phyloP scores from a whole-genome alignment of 1,140 invertebrate species.

The Dufourea novaeangliae region DNA sequence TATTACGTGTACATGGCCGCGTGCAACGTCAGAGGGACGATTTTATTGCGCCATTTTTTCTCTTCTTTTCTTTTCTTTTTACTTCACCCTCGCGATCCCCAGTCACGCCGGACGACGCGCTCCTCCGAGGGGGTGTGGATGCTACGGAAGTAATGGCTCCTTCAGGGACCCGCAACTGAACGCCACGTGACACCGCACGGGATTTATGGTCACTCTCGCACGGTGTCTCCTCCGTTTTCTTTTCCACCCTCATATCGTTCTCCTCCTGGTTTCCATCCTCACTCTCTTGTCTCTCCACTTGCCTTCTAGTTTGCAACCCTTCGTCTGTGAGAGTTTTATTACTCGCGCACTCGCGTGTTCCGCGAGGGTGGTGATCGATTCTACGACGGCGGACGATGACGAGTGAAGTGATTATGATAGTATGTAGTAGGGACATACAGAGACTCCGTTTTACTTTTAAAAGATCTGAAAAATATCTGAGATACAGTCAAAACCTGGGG shows the following conservation, averaged over 20 bases:
- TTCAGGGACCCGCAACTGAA: slow-evolving; percentile 63
- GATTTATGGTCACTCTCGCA: slow-evolving; percentile 60
- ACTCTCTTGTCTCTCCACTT: not conserved
- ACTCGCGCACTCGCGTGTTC: not conserved
- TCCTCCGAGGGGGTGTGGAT: slow-evolving; percentile 61
- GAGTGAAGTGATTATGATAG: not conserved
- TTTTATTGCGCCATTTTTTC: slow-evolving; percentile 63
- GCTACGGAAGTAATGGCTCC: slow-evolving; percentile 66
- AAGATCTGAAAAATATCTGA: too few species aligned
- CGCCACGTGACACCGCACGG: slow-evolving; percentile 60
- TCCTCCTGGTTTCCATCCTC: not conserved
- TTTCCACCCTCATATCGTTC: not conserved
- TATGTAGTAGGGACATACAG: not conserved
- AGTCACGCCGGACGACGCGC: too few species aligned
- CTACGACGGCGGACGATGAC: slow-evolving; percentile 11
- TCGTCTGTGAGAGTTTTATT: not conserved
- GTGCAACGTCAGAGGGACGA: slow-evolving; percentile 48
- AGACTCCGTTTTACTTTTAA: too few species aligned
- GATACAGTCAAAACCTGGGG: too few species aligned
- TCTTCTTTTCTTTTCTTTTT: too few species aligned
- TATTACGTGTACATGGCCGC: slow-evolving; percentile 24
- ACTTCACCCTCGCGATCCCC: too few species aligned
- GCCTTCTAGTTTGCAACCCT: not conserved
- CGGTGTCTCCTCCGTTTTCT: slow-evolving; percentile 6
- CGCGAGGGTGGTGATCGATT: not conserved